A percentile compares a stretch with the other conserved stretches of the same genome.
phyloP scores from a whole-genome alignment of 2,888 invertebrate species.

The Himalopsyche tibetana region DNA sequence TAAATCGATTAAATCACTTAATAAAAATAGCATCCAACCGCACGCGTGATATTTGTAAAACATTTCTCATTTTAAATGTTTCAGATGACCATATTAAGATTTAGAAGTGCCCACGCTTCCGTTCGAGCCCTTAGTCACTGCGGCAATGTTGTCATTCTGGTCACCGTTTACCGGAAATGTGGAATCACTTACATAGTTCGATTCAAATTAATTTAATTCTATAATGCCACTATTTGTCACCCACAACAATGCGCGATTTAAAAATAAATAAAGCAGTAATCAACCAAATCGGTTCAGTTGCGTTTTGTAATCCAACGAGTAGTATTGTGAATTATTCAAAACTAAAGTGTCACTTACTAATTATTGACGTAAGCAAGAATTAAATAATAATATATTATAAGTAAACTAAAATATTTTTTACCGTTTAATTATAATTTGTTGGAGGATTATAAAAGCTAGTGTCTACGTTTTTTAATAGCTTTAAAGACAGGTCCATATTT shows the following conservation, averaged over 20 bases:
- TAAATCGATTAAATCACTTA: constrained; percentile 31
- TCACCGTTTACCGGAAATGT: background rate
- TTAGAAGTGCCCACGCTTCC: background rate
- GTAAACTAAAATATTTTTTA: too few relatives aligned
- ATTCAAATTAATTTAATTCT: constrained; percentile 17
- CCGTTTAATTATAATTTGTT: too few relatives aligned
- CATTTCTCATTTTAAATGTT: background rate
- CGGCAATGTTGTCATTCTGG: background rate
- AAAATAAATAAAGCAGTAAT: constrained; percentile 20
- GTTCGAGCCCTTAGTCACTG: constrained; percentile 22
- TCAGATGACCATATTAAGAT: constrained; percentile 26
- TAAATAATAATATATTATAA: too few relatives aligned
- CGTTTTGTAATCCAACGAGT: background rate
- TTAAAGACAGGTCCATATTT: too few relatives aligned
- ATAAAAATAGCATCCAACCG: background rate
- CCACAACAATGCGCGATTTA: background rate
- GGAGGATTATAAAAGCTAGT: too few relatives aligned
- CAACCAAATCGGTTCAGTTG: constrained; percentile 4
- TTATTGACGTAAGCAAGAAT: too few relatives aligned
- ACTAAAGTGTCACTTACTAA: too few relatives aligned
- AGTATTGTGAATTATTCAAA: background rate
- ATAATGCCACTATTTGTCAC: constrained; percentile 24
- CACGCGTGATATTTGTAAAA: constrained; percentile 4
- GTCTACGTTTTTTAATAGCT: too few relatives aligned
- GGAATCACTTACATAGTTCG: background rate